Evolutionary conservation across 2,797 vertebrate species (phyloP).

Genomic region (Antrozous pallidus): DNA sequence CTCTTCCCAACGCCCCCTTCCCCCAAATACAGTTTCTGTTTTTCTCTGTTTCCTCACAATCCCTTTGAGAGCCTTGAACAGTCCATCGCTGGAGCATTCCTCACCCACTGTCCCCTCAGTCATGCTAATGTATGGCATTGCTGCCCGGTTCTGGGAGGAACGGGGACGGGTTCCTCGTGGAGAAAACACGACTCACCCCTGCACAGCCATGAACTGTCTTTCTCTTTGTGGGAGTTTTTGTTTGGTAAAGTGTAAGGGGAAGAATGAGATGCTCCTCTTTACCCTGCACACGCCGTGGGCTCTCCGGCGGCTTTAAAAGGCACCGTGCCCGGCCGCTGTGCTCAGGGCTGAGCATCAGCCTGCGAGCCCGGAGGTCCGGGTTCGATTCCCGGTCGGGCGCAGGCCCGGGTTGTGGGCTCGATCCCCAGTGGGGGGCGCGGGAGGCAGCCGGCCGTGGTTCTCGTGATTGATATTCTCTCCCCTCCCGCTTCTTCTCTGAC

Average conservation of each 20-base stretch:
- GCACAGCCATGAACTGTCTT: not conserved
- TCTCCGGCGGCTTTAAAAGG: too few relatives aligned
- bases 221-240: not conserved
- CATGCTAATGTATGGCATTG: not conserved
- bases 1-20: not conserved
- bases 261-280: not conserved
- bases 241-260: not conserved
- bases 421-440: not conserved
- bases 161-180: not conserved
- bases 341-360: not conserved
- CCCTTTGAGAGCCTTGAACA: not conserved
- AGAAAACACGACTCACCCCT: not conserved
- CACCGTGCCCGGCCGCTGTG: not conserved
- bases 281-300: too few relatives aligned
- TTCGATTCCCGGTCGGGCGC: not conserved
- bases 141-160: not conserved
- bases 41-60: not conserved
- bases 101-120: slow-evolving; percentile 3
- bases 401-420: not conserved
- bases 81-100: not conserved
- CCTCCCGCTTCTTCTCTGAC: too few relatives aligned
- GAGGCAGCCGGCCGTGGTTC: not conserved
- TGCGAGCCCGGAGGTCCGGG: not conserved
- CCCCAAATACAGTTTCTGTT: not conserved
- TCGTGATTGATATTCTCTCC: not conserved